Percentiles rank a stretch among this genome's conserved stretches.
phyloP scores from a whole-genome alignment of 35 echinoderm and acorn worm species.

The Ptychodera flava region DNA sequence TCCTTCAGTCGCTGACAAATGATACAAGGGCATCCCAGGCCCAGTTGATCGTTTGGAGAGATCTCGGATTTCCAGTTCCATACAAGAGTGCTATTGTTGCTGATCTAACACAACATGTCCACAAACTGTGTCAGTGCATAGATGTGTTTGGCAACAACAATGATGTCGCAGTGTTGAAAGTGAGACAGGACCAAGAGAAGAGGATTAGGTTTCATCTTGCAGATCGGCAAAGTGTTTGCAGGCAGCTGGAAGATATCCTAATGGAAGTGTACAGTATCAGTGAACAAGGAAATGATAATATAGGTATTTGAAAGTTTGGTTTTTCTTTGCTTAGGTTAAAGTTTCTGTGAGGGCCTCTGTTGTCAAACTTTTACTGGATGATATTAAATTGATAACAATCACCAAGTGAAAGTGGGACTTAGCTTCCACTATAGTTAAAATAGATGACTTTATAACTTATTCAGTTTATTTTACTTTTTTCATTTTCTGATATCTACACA shows the following conservation, averaged over 20 bases:
- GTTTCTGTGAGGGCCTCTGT: too few species aligned
- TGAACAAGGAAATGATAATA: background rate
- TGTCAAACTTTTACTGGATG: too few species aligned
- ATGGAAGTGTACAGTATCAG: background rate
- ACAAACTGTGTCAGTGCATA: constrained; percentile 16
- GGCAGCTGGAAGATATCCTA: background rate
- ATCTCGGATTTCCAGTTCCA: constrained; percentile 35
- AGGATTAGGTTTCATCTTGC: background rate
- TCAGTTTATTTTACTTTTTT: too few species aligned
- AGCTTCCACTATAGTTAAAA: too few species aligned
- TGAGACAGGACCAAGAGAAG: background rate
- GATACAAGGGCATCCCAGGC: background rate
- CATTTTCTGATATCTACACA: too few species aligned
- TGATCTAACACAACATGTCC: constrained; percentile 18
- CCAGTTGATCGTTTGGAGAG: constrained; percentile 5
- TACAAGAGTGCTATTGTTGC: constrained; percentile 17
- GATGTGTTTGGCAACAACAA: constrained; percentile 3
- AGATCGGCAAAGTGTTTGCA: background rate
- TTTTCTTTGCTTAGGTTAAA: too few species aligned
- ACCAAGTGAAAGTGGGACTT: too few species aligned
- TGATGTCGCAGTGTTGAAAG: background rate
- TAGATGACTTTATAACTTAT: too few species aligned
- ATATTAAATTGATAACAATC: too few species aligned
- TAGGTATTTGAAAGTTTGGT: too few species aligned
- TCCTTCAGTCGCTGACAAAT: constrained; percentile 35